These are phyloP conservation scores for Bradypodion ventrale DNA, from an alignment of 2,797 vertebrate genomes.

Conservation along the genomic window DNA sequence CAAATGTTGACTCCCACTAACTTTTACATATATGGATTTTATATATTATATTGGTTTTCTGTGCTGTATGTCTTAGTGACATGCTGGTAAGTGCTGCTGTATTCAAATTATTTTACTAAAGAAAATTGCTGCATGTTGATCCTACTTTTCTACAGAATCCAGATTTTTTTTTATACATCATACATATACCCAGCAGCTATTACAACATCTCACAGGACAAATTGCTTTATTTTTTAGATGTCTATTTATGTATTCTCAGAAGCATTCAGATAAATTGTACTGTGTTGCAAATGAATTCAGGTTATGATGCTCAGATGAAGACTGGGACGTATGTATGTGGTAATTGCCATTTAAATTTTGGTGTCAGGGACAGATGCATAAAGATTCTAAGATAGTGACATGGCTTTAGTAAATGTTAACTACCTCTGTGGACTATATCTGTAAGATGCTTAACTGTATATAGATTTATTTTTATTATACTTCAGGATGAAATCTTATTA, in stretches of 20 bases:
- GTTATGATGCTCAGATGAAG: neutral
- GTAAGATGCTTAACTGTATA: neutral
- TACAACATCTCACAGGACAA: neutral
- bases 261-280: neutral
- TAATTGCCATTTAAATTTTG: constrained; percentile 21
- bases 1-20: neutral
- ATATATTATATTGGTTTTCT: neutral
- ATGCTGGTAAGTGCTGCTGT: neutral
- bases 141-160: neutral
- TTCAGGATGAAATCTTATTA: neutral
- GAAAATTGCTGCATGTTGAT: neutral
- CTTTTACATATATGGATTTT: constrained; percentile 46
- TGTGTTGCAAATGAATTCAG: neutral
- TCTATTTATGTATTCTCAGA: neutral
- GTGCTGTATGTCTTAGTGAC: neutral
- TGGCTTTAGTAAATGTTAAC: constrained; percentile 37
- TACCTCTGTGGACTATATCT: constrained; percentile 20
- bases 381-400: constrained; percentile 54
- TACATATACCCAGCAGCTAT: neutral
- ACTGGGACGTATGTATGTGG: neutral
- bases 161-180: neutral
- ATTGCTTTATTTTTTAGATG: neutral
- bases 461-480: constrained; percentile 4
- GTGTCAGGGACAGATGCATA: constrained; percentile 15
- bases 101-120: constrained; percentile 25